A percentile compares a stretch with the other conserved stretches of the same genome.
Evolutionary conservation across 2,797 vertebrate species (phyloP).

Genomic region (Masticophis lateralis): DNA sequence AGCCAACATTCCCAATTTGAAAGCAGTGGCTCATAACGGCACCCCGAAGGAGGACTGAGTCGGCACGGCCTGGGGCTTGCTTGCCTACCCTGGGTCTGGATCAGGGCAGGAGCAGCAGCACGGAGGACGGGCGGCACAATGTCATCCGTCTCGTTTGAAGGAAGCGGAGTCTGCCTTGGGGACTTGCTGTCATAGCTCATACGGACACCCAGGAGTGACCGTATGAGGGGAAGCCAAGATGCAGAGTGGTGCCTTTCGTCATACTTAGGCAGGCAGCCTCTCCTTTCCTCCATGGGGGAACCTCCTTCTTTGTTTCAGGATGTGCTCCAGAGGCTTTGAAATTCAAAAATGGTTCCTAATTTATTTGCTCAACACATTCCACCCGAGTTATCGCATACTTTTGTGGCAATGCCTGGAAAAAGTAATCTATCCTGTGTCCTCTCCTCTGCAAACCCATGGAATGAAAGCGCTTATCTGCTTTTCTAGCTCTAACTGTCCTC

Average conservation of each 20-base stretch:
- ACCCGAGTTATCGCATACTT: constrained; percentile 29
- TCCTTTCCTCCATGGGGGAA: background rate
- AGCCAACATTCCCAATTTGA: constrained; percentile 82
- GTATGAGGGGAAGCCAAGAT: constrained; percentile 53
- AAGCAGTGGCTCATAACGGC: constrained; percentile 91
- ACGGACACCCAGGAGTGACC: constrained; percentile 61
- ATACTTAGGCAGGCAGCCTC: constrained; percentile 32
- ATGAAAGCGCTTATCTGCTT: constrained; percentile 43
- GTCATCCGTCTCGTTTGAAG: constrained; percentile 51
- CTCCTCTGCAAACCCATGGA: constrained; percentile 43
- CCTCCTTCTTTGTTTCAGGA: background rate
- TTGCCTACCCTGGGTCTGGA: background rate
- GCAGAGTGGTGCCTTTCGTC: constrained; percentile 51
- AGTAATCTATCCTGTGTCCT: constrained; percentile 38
- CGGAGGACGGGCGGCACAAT: constrained; percentile 56
- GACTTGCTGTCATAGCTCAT: constrained; percentile 54
- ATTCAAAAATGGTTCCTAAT: constrained; percentile 39
- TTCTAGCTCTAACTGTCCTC: constrained; percentile 10
- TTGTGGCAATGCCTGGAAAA: constrained; percentile 39
- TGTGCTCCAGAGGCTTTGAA: background rate
- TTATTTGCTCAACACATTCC: constrained; percentile 65
- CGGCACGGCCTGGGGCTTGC: background rate
- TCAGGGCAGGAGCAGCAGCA: constrained; percentile 41
- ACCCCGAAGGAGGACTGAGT: constrained; percentile 75
- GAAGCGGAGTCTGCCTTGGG: constrained; percentile 53